Base-by-base conservation (phyloP, 1,140 invertebrate species). In the Phenacoccus solenopsis region DNA sequence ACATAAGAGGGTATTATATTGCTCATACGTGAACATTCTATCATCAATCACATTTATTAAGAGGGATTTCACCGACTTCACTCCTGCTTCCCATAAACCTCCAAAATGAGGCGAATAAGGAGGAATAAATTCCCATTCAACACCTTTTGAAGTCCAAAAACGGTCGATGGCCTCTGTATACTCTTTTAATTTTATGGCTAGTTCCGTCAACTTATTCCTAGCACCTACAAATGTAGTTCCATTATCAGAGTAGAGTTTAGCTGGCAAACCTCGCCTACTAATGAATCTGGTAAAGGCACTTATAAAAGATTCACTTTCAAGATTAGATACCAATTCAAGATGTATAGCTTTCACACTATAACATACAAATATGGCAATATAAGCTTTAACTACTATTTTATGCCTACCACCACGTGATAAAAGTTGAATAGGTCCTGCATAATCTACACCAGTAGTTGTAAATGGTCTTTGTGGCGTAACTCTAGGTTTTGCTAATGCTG, bases 171-270 rank as follows among this genome's bases (percentile, higher is more conserved):
- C 20, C 4, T 4, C 25, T 67, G 12, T 12, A n/a, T 25, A 13
- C 5, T 72, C 70, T 5, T 72, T 73, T 12, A 74, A 61, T 10
- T 70, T 0, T 35, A 68, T 4, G 68, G 28, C 12, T 21, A 30
- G 21, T 72, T 73, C 71, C 12, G 68, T 28, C 13, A 78, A 68
- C 64, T 77, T 70, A 0, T 73, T 75, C 64, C 76, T 72, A 22
- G 76, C 76, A 3, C 76, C 75, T 10, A 75, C 61, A 69, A 80
- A 79, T 68, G 77, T 79, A 0, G 76, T 78, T 0, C 75, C 79
- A 70, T 77, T 76, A 71, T 80, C 80, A 21, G 70, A 72, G 69
- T 75, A 76, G 0, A 81, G 73, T 3, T 68, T 68, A 0, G 30
- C 22, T 12, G 74, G 75, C 35, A 71, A 32, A 22, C 78, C 77